Evolutionary conservation across 2,113 vertebrate species (phyloP).

Genomic region (Lichenostomus cassidix): DNA sequence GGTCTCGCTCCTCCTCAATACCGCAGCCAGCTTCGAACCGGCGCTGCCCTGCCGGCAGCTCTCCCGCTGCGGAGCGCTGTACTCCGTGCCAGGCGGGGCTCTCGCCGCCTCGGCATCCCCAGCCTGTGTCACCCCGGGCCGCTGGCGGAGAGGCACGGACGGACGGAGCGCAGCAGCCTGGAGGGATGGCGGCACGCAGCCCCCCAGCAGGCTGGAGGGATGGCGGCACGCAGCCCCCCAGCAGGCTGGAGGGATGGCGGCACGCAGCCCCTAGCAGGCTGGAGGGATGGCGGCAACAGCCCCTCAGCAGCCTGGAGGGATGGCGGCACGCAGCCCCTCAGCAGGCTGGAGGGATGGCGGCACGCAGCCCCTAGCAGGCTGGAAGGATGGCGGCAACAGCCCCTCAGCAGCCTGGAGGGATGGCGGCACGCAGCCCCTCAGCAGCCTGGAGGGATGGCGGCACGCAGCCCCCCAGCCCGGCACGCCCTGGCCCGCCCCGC

Average conservation of each 20-base stretch:
- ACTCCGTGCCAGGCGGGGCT: neutral
- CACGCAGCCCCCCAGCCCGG: no score
- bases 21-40: fast-evolving
- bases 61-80: fast-evolving
- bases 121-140: fast-evolving
- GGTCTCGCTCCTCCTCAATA: neutral
- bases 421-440: neutral
- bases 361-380: no score
- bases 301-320: no score
- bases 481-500: no score
- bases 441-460: no score
- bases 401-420: no score
- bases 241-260: no score
- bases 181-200: fast-evolving
- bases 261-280: neutral
- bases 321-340: neutral
- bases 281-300: no score
- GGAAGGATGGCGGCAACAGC: no score
- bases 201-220: neutral
- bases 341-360: no score
- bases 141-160: fast-evolving
- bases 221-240: no score
- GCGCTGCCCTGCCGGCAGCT: neutral
- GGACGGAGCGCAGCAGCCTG: no score
- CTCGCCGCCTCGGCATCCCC: fast-evolving